Conservation (phyloP, 2,113 vertebrate species). For the Atrichornis clamosus region DNA sequence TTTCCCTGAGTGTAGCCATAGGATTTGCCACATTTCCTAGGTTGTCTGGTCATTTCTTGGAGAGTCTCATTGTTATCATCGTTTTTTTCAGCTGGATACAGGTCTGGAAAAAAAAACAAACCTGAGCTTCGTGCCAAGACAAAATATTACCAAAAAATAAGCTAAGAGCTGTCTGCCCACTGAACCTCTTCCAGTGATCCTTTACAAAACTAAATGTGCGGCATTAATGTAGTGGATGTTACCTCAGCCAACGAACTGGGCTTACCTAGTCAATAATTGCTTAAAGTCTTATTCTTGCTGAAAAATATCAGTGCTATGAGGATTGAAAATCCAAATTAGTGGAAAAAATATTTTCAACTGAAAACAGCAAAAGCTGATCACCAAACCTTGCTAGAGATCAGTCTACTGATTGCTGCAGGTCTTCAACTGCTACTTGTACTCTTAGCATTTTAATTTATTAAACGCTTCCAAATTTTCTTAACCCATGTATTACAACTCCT, state of each 20-base stretch:
- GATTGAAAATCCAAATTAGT: background rate
- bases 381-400: background rate
- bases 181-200: background rate
- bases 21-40: background rate
- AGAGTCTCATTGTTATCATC: background rate
- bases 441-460: background rate
- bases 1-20: background rate
- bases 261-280: background rate
- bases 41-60: constrained; percentile 37
- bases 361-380: background rate
- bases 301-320: background rate
- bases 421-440: background rate
- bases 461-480: background rate
- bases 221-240: background rate
- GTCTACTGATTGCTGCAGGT: background rate
- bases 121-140: background rate
- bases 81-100: background rate
- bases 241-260: background rate
- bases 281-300: background rate
- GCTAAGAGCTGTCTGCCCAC: background rate
- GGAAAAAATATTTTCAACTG: background rate
- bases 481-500: background rate
- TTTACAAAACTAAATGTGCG: background rate
- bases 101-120: background rate
- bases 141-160: constrained; percentile 2